phyloP scores from a whole-genome alignment of 2,797 vertebrate species.

The Coracias cyanogaster region DNA sequence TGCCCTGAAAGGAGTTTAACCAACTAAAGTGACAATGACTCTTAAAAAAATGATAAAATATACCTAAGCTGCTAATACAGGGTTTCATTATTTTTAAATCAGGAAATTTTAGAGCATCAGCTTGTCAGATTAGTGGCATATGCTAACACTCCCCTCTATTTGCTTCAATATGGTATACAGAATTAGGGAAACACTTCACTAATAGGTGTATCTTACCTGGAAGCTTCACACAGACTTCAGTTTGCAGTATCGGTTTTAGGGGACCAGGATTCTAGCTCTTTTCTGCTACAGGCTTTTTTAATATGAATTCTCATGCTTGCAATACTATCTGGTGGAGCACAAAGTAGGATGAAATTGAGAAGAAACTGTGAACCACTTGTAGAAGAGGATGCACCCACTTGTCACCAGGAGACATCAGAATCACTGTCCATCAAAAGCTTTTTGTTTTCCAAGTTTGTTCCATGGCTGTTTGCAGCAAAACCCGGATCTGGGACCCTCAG shows the following conservation, averaged over 20 bases:
- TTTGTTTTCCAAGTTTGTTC: not conserved
- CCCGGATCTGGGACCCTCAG: not conserved
- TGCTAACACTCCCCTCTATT: not conserved
- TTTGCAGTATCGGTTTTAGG: not conserved
- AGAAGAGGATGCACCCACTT: not conserved
- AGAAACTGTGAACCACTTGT: not conserved
- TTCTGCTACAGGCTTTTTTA: not conserved
- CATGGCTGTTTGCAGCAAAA: not conserved
- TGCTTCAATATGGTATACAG: not conserved
- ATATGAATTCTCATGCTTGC: not conserved
- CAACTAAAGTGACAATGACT: not conserved
- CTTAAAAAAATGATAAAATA: not conserved
- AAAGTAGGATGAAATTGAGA: not conserved
- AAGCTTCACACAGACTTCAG: not conserved
- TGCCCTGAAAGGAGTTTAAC: slow-evolving; percentile 12
- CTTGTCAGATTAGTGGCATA: not conserved
- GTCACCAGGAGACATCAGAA: not conserved
- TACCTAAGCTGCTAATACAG: not conserved
- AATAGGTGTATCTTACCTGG: not conserved
- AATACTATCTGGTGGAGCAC: not conserved
- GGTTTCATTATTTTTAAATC: not conserved
- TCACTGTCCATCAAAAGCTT: not conserved
- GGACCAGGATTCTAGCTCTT: not conserved
- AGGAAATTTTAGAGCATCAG: not conserved
- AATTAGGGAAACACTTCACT: not conserved